Conservation (phyloP, 2,888 invertebrate genomes). For the Sthenelais limicola region DNA sequence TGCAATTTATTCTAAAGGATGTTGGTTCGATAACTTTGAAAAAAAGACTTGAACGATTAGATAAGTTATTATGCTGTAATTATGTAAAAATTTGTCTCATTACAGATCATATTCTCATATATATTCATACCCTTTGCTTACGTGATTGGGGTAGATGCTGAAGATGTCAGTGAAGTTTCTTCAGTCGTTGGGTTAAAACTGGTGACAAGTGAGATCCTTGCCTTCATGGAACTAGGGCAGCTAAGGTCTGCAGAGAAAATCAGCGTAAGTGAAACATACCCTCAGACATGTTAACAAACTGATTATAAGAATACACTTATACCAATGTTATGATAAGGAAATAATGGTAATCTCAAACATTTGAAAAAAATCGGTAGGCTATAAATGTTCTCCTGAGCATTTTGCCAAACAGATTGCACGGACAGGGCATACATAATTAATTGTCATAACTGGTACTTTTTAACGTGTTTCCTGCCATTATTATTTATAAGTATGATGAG, state of each 20-base stretch:
- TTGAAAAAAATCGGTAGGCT: too few relatives aligned
- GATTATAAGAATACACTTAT: too few relatives aligned
- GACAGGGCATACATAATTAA: too few relatives aligned
- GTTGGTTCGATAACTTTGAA: neutral
- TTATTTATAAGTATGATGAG: too few relatives aligned
- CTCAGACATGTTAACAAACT: too few relatives aligned
- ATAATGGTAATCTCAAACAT: too few relatives aligned
- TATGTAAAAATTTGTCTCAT: constrained; percentile 3
- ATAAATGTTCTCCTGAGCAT: too few relatives aligned
- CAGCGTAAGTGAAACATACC: constrained; percentile 25
- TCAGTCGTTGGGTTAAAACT: constrained; percentile 44
- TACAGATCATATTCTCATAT: constrained; percentile 45
- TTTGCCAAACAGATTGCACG: too few relatives aligned
- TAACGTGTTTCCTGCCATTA: too few relatives aligned
- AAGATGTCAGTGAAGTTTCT: constrained; percentile 37
- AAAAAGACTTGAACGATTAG: neutral
- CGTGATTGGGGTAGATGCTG: constrained; percentile 44
- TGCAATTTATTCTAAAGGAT: neutral
- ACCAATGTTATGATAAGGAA: too few relatives aligned
- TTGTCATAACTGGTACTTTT: too few relatives aligned
- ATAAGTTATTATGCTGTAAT: neutral
- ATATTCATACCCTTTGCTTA: constrained; percentile 44
- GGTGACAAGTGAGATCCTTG: constrained; percentile 45
- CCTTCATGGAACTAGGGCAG: constrained; percentile 42
- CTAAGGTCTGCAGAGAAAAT: neutral